phyloP scores from a whole-genome alignment of 1,140 invertebrate genomes.

The Ostrea edulis region DNA sequence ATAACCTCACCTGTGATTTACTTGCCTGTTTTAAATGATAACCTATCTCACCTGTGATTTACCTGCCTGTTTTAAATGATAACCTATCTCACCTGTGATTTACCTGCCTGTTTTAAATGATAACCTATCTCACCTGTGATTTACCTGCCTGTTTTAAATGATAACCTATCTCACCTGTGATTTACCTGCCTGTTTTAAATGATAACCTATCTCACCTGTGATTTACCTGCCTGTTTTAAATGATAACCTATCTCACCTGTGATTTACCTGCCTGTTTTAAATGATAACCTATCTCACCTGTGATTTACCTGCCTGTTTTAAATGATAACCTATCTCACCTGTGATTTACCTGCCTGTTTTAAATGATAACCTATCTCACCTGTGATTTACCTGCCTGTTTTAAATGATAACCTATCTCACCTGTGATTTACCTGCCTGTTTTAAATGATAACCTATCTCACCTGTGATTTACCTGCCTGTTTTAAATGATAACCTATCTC shows the following conservation, averaged over 20 bases:
- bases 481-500: no score
- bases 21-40: no score
- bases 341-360: neutral
- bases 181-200: no score
- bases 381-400: neutral
- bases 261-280: no score
- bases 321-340: conserved; percentile 1
- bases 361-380: neutral
- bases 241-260: conserved; percentile 18
- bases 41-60: conserved; percentile 18
- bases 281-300: conserved; percentile 15
- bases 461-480: neutral
- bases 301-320: no score
- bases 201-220: conserved; percentile 17
- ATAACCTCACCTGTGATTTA: no score
- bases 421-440: neutral
- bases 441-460: neutral
- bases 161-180: conserved; percentile 18
- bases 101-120: no score
- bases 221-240: no score
- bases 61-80: no score
- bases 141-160: no score
- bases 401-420: neutral
- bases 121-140: conserved; percentile 18
- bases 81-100: conserved; percentile 18